These are phyloP conservation scores for Muscina levida DNA, from an alignment of 2,888 invertebrate genomes.

Conservation along the genomic window DNA sequence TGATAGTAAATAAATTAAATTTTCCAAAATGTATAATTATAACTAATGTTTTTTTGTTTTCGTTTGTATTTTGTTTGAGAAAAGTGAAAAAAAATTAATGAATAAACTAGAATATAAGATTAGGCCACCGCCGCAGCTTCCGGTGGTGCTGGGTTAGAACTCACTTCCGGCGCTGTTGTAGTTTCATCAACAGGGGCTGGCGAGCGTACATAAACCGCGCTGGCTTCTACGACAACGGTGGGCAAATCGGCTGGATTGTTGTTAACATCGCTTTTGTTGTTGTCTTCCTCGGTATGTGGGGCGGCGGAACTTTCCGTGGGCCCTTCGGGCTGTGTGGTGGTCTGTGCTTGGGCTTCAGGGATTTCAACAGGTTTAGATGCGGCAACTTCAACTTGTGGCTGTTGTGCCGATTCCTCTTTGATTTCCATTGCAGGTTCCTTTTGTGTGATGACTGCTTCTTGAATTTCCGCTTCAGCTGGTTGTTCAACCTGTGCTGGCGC, in stretches of 20 bases:
- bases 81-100: conserved; percentile 34
- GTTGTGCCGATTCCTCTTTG: conserved; percentile 34
- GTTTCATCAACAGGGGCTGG: no score
- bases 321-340: neutral
- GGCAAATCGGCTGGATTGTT: conserved; percentile 68
- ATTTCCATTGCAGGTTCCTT: conserved; percentile 37
- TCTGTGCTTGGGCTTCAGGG: neutral
- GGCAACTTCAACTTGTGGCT: conserved; percentile 6
- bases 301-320: conserved; percentile 30
- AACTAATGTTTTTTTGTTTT: conserved; percentile 45
- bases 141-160: conserved; percentile 3
- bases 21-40: conserved; percentile 34
- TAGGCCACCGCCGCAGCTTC: conserved; percentile 43
- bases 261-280: conserved; percentile 65
- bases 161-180: conserved; percentile 6
- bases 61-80: no score
- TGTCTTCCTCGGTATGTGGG: conserved; percentile 36
- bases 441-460: conserved; percentile 4
- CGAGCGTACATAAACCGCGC: conserved; percentile 70
- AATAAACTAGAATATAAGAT: neutral
- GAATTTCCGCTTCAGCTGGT: conserved; percentile 38
- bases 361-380: neutral
- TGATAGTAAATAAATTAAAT: no score
- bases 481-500: conserved; percentile 28
- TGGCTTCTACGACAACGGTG: conserved; percentile 73